Evolutionary conservation across 2,888 invertebrate genomes (phyloP).

Genomic region (Parasteatoda lunata): DNA sequence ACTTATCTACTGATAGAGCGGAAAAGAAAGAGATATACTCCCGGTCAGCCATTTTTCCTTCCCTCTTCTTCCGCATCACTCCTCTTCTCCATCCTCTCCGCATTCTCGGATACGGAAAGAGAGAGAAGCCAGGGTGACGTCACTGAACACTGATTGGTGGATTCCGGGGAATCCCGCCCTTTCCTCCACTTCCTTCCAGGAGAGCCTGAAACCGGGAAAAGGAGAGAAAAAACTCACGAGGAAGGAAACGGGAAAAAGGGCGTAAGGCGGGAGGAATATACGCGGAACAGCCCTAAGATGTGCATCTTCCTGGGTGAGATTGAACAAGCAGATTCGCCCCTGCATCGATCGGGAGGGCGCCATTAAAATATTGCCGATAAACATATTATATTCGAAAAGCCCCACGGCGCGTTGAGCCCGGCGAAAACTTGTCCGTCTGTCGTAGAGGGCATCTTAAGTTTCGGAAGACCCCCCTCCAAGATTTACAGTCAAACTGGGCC

Average conservation of each 20-base stretch:
- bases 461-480: conserved; percentile 14
- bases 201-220: conserved; percentile 5
- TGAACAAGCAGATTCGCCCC: conserved; percentile 34
- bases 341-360: conserved; percentile 24
- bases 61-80: conserved; percentile 13
- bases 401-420: conserved; percentile 24
- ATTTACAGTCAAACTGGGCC: conserved; percentile 47
- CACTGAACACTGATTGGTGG: conserved; percentile 63
- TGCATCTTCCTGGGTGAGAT: conserved; percentile 51
- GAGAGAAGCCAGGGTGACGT: conserved; percentile 52
- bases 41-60: conserved; percentile 61
- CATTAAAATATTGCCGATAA: conserved; percentile 64
- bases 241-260: neutral
- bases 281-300: conserved; percentile 66
- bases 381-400: conserved; percentile 56
- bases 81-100: conserved; percentile 25
- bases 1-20: conserved; percentile 44
- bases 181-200: conserved; percentile 24
- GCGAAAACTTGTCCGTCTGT: conserved; percentile 29
- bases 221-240: no score
- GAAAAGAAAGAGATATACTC: conserved; percentile 44
- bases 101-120: conserved; percentile 21
- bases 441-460: neutral
- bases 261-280: conserved; percentile 18
- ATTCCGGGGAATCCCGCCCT: conserved; percentile 48